Base-by-base conservation (phyloP, 37 sponge, comb jelly and placozoan genomes). In the Halichondria panicea region DNA sequence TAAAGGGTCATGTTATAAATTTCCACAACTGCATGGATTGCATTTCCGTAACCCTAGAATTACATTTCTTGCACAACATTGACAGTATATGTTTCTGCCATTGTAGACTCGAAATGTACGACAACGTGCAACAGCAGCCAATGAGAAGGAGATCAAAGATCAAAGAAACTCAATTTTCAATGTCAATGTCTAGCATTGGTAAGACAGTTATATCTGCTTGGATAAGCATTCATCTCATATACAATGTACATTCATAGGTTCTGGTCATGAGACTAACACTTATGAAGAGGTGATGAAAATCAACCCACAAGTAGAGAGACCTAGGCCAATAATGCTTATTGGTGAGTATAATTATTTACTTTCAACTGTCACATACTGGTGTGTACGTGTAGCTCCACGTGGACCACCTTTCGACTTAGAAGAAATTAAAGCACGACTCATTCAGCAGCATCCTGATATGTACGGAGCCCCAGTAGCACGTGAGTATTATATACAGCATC, bases 211-310 rank as follows among this genome's bases (percentile, higher is more conserved):
- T n/a, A n/a, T n/a, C n/a, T n/a, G 8, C 27, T 22, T 30, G n/a
- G 59, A 58, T 6, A 24, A 12, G 8, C 12, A 58, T 27, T 58
- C 60, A 58, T 12, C n/a, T 7, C 60, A 58, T 8, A 36, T 41
- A n/a, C 5, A 15, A 8, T 54, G 37, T 31, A 31, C 71, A 77
- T 66, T 37, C n/a, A n/a, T n/a, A n/a, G n/a, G n/a, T 9, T 31
- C 50, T 38, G 76, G 82, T 15, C 62, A 43, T 0, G 77, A 75
- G 25, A 55, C 81, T 1, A 46, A 77, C 12, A 70, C 90, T 1
- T 93, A 93, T 56, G 93, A 93, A 61, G 83, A 89, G 45, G 77
- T 93, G 28, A 66, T 88, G 25, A 88, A 78, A 38, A 77, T 89
- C 21, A 67, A 74, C 2, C 93, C 93, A 0, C 81, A 89, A 50